Evolutionary conservation across 2,797 vertebrate species (phyloP).

Genomic region (Neosilurus mollespiculum): DNA sequence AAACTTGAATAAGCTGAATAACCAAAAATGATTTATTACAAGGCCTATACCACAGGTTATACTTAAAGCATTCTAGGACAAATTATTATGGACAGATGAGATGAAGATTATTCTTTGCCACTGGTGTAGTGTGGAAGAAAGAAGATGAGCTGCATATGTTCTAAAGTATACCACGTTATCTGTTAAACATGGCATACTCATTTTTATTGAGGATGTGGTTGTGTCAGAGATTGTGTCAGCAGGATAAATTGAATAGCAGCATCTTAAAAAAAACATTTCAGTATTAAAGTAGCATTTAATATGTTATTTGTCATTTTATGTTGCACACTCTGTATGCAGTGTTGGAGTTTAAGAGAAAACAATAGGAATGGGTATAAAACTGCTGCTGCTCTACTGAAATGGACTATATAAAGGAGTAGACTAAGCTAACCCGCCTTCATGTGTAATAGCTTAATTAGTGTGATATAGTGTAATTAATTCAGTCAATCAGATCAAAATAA

Average conservation of each 20-base stretch:
- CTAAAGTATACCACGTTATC: constrained; percentile 6
- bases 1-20: background rate
- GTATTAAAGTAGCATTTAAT: background rate
- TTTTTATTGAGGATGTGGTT: constrained; percentile 21
- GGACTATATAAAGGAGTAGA: background rate
- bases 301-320: constrained; percentile 16
- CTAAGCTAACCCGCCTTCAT: background rate
- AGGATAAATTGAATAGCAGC: constrained; percentile 13
- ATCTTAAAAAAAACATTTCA: constrained; percentile 8
- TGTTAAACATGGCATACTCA: constrained; percentile 6
- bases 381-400: background rate
- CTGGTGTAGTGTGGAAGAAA: background rate
- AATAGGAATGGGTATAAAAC: background rate
- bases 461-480: background rate
- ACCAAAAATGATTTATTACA: background rate
- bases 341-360: background rate
- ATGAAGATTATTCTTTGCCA: constrained; percentile 8
- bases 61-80: background rate
- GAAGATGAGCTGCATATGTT: constrained; percentile 1
- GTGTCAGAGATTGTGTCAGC: constrained; percentile 14
- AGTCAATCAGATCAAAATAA: background rate
- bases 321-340: background rate
- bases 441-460: background rate
- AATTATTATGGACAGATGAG: background rate
- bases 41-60: background rate